Base-by-base conservation (phyloP, 1,140 invertebrate genomes). In the Drosophila mayri region DNA sequence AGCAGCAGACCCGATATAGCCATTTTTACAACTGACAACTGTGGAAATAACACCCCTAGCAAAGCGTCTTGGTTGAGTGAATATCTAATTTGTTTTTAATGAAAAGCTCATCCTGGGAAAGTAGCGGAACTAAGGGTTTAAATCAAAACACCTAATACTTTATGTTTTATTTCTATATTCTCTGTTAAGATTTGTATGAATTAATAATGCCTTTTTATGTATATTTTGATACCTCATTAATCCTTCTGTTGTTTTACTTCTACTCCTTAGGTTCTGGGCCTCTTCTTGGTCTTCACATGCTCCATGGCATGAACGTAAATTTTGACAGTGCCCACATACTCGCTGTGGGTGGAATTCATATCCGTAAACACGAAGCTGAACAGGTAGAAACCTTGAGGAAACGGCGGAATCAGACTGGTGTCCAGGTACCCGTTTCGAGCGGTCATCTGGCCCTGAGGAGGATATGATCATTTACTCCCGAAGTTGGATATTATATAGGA, bases 221-320 rank as follows among this genome's bases (percentile, higher is more conserved):
- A 12, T 20, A 20, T 44, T 44, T 44, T 20, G 28, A 30, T 30
- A 30, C 0, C 7, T 30, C 1, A 30, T 1, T 41, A 41, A 18
- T 41, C 40, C 40, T 1, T 40, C 4, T n/a, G 1, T 40, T 41
- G 40, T 7, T 14, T 38, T 14, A 14, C 14, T 38, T n/a, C 3
- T 40, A 8, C 6, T 30, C 28, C 6, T 30, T 30, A 30, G 28
- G 28, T 30, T 30, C 28, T 30, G 20, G 40, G 20, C 20, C 16
- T 44, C 4, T 47, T 63, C 10, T 43, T 68, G 5, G 1, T 28
- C 11, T 47, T 70, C 11, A 62, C 40, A 0, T 16, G n/a, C 5
- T 76, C 49, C 58, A 76, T 77, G 14, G 10, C 18, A n/a, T 80
- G 37, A 9, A 81, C 0, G 54, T 64, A 75, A 2, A 62, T 44